Evolutionary conservation across 2,888 invertebrate species (phyloP), one percentile per base, ranked within the genome.

Genomic region (Lasioglossum zephyrum): DNA sequence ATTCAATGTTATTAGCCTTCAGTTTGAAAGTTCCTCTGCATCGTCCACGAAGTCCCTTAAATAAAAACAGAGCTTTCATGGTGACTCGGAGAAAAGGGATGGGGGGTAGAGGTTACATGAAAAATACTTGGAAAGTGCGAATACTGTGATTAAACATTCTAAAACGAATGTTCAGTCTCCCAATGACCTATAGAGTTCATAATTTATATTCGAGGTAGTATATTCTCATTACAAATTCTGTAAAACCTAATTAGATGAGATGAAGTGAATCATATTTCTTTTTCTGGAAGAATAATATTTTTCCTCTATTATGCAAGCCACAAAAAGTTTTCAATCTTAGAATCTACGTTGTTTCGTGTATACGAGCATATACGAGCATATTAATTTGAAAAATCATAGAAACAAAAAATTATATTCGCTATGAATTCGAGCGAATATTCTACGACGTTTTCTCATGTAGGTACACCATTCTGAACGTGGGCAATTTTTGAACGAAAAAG

Each of bases 1-100:
- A 87, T 82, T 82, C 86, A 77, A 82, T 60, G 86, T 86, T 87
- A 79, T 86, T 87, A 75, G 60, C 79, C 22, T 49, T n/a, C 18
- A 11, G 63, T 79, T 86, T 60, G 63, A 81, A 69, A 81, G 69
- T 76, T 73, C 36, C 26, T 13, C 66, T 66, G 39, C 77, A 47
- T 44, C 41, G 8, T 47, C 31, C 49, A 22, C 31, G 60, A 60
- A 26, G 60, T 60, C 26, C 13, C 60, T 73, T 66, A 73, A 86
- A 81, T 53, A 70, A 82, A 81, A 85, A 70, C 69, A 36, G 31
- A 5, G n/a, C 41, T n/a, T 49, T 63, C 77, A 77, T 47, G 44
- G 36, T 39, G 53, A 44, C 36, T 31, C 11, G 41, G 57, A n/a
- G 18, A 44, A 41, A 22, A 11, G 18, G 39, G 70, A 22, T 41